Base-by-base conservation (phyloP, 2,888 invertebrate genomes). In the Napeogenes sylphis region DNA sequence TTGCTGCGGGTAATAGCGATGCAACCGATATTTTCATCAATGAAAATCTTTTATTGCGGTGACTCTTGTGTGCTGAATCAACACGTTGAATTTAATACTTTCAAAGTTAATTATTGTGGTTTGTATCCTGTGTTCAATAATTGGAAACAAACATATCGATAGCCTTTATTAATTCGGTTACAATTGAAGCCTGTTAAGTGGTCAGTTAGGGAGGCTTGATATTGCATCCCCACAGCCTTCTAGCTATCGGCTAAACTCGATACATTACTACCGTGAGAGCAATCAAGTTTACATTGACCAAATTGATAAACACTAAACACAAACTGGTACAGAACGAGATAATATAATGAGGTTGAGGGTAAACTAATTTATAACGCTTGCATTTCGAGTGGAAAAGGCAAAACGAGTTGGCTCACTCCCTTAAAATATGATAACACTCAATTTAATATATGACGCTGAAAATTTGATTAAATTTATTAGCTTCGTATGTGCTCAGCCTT, bases 141-240 rank as follows among this genome's bases (percentile, higher is more conserved):
- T 42, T n/a, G 32, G 12, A 32, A n/a, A 51, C 12, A 53, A 21
- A 56, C 21, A 21, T 47, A 45, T 53, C 33, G 55, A 33, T 46
- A 64, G 64, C 62, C 64, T 67, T 67, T 67, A 61, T 62, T 60
- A 58, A 64, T 60, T 64, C 58, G n/a, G 60, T 64, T 47, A 64
- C 55, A 46, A 58, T 38, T 30, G 46, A 59, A 57, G 64, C 42
- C 55, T 47, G 8, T 3, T 33, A 55, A 47, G 51, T 58, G 61
- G 59, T 57, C 42, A 32, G 45, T 30, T 21, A 42, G 62, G 62
- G 64, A 45, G 66, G 63, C 56, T 58, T 82, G 83, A 83, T 83
- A 82, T 83, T 82, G 73, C 74, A 75, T 72, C 46, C 73, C 72
- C 72, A 61, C 66, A 67, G 65, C 62, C 74, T 67, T 58, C 62